A percentile compares a stretch with the other conserved stretches of the same genome.
phyloP scores from a whole-genome alignment of 2,797 vertebrate genomes.

The Amphiprion clarkii region DNA sequence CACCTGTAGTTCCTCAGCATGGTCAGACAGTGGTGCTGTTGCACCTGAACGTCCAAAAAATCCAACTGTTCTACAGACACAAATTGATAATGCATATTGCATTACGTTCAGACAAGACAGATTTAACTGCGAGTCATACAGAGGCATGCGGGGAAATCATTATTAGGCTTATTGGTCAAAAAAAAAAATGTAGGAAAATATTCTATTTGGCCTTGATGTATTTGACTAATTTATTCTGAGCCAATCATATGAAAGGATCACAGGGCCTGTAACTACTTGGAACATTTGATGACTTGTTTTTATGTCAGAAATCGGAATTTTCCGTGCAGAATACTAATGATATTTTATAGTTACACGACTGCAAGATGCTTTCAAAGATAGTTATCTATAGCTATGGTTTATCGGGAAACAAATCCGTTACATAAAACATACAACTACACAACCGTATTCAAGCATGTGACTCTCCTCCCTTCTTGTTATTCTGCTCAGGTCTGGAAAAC shows the following conservation, averaged over 20 bases:
- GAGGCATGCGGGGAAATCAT: constrained; percentile 49
- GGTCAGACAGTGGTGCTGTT: constrained; percentile 78
- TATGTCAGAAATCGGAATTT: neutral
- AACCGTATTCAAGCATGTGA: constrained; percentile 6
- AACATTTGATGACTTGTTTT: neutral
- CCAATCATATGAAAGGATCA: neutral
- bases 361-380: neutral
- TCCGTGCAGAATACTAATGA: neutral
- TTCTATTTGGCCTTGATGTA: constrained; percentile 29
- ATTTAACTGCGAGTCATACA: constrained; percentile 58
- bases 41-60: constrained; percentile 55
- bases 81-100: constrained; percentile 62
- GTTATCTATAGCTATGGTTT: constrained; percentile 3
- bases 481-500: constrained; percentile 71
- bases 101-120: constrained; percentile 53
- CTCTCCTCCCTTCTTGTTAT: constrained; percentile 57
- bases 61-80: neutral
- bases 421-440: constrained; percentile 2
- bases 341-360: constrained; percentile 4
- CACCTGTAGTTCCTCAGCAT: neutral
- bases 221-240: constrained; percentile 36
- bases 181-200: constrained; percentile 48
- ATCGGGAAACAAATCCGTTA: neutral
- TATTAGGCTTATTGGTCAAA: constrained; percentile 56
- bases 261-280: constrained; percentile 6